A percentile compares a stretch with the other conserved stretches of the same genome.
Evolutionary conservation across 1,140 invertebrate genomes (phyloP).

Genomic region (Drosophila mojavensis): DNA sequence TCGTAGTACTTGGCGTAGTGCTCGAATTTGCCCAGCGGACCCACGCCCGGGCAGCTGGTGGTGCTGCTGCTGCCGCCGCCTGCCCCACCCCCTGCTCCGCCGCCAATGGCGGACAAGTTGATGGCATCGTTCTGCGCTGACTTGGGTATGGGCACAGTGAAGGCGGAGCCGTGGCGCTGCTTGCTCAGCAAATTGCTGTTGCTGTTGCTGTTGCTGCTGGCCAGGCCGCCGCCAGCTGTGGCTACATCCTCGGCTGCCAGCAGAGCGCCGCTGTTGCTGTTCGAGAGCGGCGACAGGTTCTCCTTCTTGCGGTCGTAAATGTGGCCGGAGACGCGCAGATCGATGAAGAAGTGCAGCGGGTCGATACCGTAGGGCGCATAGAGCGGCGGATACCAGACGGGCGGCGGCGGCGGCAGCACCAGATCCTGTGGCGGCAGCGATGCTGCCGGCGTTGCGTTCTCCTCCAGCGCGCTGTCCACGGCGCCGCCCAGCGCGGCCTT

Average conservation of each 20-base stretch:
- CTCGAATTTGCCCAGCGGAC: constrained; percentile 68
- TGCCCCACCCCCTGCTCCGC: background rate
- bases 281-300: constrained; percentile 79
- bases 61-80: background rate
- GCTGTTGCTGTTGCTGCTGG: background rate
- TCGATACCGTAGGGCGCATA: constrained; percentile 91
- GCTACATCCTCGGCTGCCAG: constrained; percentile 36
- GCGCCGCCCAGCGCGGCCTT: constrained; percentile 37
- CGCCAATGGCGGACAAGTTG: constrained; percentile 51
- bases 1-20: constrained; percentile 83
- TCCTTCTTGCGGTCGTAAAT: constrained; percentile 90
- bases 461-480: constrained; percentile 70
- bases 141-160: constrained; percentile 86
- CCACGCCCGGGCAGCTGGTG: background rate
- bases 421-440: constrained; percentile 85
- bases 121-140: constrained; percentile 65
- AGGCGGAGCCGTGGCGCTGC: constrained; percentile 87
- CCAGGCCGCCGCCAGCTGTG: background rate
- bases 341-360: constrained; percentile 92
- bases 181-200: constrained; percentile 71
- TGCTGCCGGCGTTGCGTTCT: constrained; percentile 77
- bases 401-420: constrained; percentile 87
- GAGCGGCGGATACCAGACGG: constrained; percentile 90
- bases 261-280: constrained; percentile 47
- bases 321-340: constrained; percentile 91